phyloP scores from a whole-genome alignment of 1,140 invertebrate genomes.

The Scaptomyza hsui region DNA sequence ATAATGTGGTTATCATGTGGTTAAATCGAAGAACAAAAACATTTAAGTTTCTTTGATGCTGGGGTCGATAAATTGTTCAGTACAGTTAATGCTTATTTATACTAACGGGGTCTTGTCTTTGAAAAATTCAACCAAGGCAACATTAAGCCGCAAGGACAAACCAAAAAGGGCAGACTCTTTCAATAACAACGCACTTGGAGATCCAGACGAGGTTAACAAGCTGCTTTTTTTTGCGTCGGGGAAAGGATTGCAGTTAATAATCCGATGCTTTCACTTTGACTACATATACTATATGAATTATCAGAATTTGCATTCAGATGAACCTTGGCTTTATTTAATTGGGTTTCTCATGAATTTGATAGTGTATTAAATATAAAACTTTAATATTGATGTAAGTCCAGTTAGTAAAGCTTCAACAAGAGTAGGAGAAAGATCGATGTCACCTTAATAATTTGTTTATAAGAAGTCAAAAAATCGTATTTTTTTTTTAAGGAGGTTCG shows the following conservation, averaged over 20 bases:
- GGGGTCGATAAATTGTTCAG: neutral
- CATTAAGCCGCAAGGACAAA: conserved; percentile 2
- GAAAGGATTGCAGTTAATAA: too few relatives aligned
- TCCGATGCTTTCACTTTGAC: neutral
- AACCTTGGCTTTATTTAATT: conserved; percentile 5
- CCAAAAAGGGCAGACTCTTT: neutral
- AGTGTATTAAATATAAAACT: too few relatives aligned
- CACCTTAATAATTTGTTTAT: too few relatives aligned
- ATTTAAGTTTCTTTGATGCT: neutral
- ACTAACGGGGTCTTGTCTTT: neutral
- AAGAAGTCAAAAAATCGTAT: too few relatives aligned
- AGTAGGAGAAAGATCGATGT: too few relatives aligned
- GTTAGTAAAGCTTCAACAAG: too few relatives aligned
- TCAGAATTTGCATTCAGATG: neutral
- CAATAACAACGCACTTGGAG: conserved; percentile 2
- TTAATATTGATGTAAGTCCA: too few relatives aligned
- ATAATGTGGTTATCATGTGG: neutral
- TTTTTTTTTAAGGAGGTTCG: too few relatives aligned
- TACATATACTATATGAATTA: neutral
- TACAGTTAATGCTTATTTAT: neutral
- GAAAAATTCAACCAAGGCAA: conserved; percentile 16
- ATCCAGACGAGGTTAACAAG: conserved; percentile 1
- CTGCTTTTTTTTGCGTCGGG: neutral
- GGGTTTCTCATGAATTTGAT: neutral
- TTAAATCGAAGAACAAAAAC: neutral